Conservation (phyloP, 2,797 vertebrate genomes). For the Nannoperca obscura region DNA sequence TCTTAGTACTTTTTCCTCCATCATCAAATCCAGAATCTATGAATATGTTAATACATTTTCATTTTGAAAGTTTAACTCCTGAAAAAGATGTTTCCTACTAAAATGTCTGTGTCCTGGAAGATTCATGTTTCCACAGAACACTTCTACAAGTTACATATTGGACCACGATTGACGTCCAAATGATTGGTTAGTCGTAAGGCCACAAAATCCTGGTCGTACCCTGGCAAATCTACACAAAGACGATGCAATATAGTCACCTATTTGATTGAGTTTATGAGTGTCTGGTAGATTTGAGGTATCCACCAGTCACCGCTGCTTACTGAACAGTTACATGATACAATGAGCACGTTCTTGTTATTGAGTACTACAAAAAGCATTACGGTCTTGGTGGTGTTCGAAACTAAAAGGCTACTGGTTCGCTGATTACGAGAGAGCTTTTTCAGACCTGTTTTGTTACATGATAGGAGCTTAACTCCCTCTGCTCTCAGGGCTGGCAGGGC, state of each 20-base stretch:
- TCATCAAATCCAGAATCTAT: conserved; percentile 2
- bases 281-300: background rate
- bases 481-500: conserved; percentile 35
- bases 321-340: background rate
- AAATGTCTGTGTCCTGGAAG: background rate
- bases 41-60: conserved; percentile 3
- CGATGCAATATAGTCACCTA: background rate
- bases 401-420: conserved; percentile 47
- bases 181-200: background rate
- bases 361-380: conserved; percentile 17
- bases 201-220: background rate
- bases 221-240: background rate
- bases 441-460: conserved; percentile 58
- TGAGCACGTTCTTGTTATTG: background rate
- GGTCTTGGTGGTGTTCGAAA: conserved; percentile 39
- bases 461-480: conserved; percentile 51
- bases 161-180: background rate
- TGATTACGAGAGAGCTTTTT: conserved; percentile 51
- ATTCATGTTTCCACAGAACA: background rate
- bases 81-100: background rate
- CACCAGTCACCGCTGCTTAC: background rate
- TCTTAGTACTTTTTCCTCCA: background rate
- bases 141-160: background rate
- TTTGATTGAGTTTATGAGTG: background rate
- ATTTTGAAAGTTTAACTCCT: background rate